Base-by-base conservation (phyloP, 2,888 invertebrate genomes). In the Zygothrica quintamaculata region DNA sequence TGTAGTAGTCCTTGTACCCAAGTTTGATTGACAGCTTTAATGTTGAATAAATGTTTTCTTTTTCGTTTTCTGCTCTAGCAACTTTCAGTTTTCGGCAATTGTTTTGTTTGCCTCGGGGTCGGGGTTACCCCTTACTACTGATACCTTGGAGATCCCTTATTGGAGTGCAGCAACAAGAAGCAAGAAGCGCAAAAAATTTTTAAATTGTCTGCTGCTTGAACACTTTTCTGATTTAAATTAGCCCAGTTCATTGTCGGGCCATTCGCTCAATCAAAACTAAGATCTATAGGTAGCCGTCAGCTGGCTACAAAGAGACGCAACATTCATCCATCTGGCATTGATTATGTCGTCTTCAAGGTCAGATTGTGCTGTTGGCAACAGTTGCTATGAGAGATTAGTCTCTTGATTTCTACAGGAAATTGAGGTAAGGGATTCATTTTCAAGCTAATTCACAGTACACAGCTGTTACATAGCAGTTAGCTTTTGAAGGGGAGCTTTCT, bases 181-280 rank as follows among this genome's bases (percentile, higher is more conserved):
- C 31, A 1, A 11, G 4, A 9, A 16, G 42, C 55, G 46, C 44
- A 40, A 47, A 51, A 55, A 60, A 66, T 62, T 59, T 57, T 72
- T 74, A 15, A 51, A 58, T 75, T 85, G 80, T 78, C 84, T 70
- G 86, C 57, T 77, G 77, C 65, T 61, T 40, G 84, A 87, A 87
- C 88, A 86, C 84, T 87, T 87, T 84, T 84, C 51, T 82, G 88
- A 88, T 84, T 85, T 75, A 75, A 89, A 89, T 88, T 80, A 60
- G 74, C 81, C 74, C 51, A 51, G 58, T 47, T 56, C 57, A 76
- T 72, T 68, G 68, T 70, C 65, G 65, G 42, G 53, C 73, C 67
- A 57, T 64, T 64, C 55, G 59, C 62, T 69, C 78, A 76, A 79
- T 82, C 82, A 70, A 55, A 65, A 60, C 61, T 39, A 66, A 67